Evolutionary conservation across 2,888 invertebrate species (phyloP).

Genomic region (Leucophora obtusa): DNA sequence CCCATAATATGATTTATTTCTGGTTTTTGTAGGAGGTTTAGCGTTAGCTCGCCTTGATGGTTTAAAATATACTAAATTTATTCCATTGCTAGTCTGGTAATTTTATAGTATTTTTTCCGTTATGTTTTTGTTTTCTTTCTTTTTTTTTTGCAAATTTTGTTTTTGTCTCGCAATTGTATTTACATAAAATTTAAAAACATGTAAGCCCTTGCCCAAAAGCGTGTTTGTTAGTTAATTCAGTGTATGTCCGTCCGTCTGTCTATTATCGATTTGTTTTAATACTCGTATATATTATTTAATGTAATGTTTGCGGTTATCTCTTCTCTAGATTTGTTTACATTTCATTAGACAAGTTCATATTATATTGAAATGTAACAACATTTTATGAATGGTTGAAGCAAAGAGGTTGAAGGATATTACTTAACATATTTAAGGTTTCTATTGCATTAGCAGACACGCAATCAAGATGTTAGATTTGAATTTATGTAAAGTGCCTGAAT

Average conservation of each 20-base stretch:
- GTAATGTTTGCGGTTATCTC: constrained; percentile 50
- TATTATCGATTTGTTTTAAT: constrained; percentile 53
- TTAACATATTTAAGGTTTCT: constrained; percentile 50
- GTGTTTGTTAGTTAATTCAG: constrained; percentile 1
- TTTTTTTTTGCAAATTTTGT: constrained; percentile 38
- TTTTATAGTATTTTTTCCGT: constrained; percentile 48
- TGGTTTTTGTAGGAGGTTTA: neutral
- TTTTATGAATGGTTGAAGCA: constrained; percentile 43
- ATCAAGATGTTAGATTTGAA: neutral
- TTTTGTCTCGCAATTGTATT: constrained; percentile 13
- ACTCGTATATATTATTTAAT: constrained; percentile 30
- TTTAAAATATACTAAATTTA: constrained; percentile 48
- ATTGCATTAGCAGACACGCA: constrained; percentile 29
- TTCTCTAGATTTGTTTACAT: constrained; percentile 22
- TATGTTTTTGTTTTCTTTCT: constrained; percentile 13
- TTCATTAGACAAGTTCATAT: constrained; percentile 34
- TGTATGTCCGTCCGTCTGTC: neutral
- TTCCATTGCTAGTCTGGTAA: neutral
- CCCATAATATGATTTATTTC: constrained; percentile 67
- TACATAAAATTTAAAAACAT: neutral
- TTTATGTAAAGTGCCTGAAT: neutral
- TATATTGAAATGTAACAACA: constrained; percentile 15
- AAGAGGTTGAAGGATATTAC: constrained; percentile 55
- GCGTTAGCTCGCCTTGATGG: constrained; percentile 17
- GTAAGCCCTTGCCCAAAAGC: constrained; percentile 28